Conservation (phyloP, 2,888 invertebrate genomes). For the Archips crataeganus region DNA sequence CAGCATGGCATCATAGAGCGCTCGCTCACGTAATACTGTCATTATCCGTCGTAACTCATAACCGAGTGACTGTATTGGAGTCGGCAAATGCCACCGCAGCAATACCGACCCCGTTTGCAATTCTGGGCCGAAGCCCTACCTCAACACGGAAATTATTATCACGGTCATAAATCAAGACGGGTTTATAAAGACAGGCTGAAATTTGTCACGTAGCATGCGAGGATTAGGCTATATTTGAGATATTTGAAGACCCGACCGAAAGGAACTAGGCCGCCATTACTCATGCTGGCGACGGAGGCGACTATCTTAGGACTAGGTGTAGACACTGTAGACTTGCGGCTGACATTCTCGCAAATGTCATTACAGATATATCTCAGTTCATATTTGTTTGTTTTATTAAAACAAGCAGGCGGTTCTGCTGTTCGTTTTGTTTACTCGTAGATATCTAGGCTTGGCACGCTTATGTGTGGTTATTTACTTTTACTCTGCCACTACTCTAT, state of each 20-base stretch:
- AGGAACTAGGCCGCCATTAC: slow-evolving; percentile 38
- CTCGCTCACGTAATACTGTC: slow-evolving; percentile 52
- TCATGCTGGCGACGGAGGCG: slow-evolving; percentile 22
- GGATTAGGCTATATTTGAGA: slow-evolving; percentile 44
- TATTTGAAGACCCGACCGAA: slow-evolving; percentile 18
- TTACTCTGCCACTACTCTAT: not conserved
- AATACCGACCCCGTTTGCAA: slow-evolving; percentile 59
- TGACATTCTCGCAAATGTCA: slow-evolving; percentile 39
- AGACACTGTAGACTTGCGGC: slow-evolving; percentile 30
- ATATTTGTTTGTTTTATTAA: slow-evolving; percentile 31
- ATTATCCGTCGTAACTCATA: slow-evolving; percentile 54
- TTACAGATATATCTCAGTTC: slow-evolving; percentile 37
- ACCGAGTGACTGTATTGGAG: slow-evolving; percentile 54
- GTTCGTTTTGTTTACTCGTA: slow-evolving; percentile 5
- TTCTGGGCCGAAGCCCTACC: slow-evolving; percentile 66
- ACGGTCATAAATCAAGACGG: slow-evolving; percentile 68
- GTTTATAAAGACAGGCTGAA: slow-evolving; percentile 62
- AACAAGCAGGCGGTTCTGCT: slow-evolving; percentile 6
- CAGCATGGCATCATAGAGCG: slow-evolving; percentile 42
- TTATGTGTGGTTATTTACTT: not conserved
- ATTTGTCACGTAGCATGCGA: slow-evolving; percentile 55
- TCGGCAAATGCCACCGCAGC: slow-evolving; percentile 60
- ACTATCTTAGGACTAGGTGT: slow-evolving; percentile 35
- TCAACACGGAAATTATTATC: slow-evolving; percentile 78
- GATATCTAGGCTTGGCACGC: not conserved